phyloP scores from a whole-genome alignment of 2,113 vertebrate genomes.

The Serilophus lunatus region DNA sequence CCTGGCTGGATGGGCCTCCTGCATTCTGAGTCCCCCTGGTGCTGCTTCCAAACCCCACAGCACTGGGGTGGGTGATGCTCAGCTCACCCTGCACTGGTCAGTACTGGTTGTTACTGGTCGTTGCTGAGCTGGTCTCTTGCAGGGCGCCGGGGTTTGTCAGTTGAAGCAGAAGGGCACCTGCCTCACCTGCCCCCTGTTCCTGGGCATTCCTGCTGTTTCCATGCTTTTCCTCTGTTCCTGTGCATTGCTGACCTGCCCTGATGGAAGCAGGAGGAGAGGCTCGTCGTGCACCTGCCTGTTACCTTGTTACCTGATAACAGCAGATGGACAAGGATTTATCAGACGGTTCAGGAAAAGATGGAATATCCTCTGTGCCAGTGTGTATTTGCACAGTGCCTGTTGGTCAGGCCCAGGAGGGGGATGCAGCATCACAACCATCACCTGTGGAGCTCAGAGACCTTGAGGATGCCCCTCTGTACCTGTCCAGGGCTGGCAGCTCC shows the following conservation, averaged over 20 bases:
- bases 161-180: neutral
- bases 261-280: neutral
- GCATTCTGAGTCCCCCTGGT: neutral
- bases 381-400: neutral
- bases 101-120: neutral
- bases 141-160: neutral
- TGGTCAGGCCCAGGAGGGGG: neutral
- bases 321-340: neutral
- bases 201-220: neutral
- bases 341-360: neutral
- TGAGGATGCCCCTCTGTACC: neutral
- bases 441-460: neutral
- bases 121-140: neutral
- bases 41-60: neutral
- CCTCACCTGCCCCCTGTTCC: neutral
- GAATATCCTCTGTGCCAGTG: neutral
- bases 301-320: fast-evolving
- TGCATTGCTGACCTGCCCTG: too few relatives aligned
- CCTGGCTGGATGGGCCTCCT: neutral
- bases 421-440: neutral
- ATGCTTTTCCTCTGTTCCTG: neutral
- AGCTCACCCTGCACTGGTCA: fast-evolving
- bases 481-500: neutral
- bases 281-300: neutral
- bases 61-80: neutral